Percentiles rank a stretch among this genome's conserved stretches.
These are phyloP conservation scores for Maniola jurtina DNA, from an alignment of 1,140 invertebrate genomes.

Conservation along the genomic window DNA sequence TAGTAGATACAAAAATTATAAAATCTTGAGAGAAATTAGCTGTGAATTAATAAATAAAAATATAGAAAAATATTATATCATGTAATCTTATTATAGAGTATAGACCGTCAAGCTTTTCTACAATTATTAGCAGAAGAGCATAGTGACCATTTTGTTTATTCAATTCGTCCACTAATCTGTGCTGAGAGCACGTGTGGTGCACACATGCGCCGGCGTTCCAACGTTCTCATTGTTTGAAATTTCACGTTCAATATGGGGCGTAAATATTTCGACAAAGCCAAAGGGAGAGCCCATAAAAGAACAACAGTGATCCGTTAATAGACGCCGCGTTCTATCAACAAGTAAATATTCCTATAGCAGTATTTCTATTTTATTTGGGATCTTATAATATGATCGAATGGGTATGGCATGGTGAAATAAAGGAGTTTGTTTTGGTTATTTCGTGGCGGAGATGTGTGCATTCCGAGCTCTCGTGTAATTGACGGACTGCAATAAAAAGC, in stretches of 20 bases:
- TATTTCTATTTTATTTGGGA: slow-evolving; percentile 27
- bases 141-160: slow-evolving; percentile 64
- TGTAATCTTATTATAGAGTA: too few species aligned
- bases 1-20: too few species aligned
- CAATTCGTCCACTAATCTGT: slow-evolving; percentile 51
- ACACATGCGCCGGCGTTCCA: slow-evolving; percentile 49
- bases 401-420: slow-evolving; percentile 33
- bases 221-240: slow-evolving; percentile 68
- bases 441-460: slow-evolving; percentile 32
- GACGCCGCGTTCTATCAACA: slow-evolving; percentile 31
- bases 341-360: slow-evolving; percentile 33
- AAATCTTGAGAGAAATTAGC: too few species aligned
- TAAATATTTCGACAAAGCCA: slow-evolving; percentile 77
- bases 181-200: slow-evolving; percentile 63
- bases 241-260: slow-evolving; percentile 72
- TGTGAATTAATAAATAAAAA: too few species aligned
- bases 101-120: neutral
- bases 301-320: slow-evolving; percentile 59
- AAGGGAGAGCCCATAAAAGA: slow-evolving; percentile 67
- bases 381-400: slow-evolving; percentile 21
- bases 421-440: slow-evolving; percentile 29
- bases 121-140: slow-evolving; percentile 31
- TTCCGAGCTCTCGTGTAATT: slow-evolving; percentile 35
- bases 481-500: slow-evolving; percentile 57
- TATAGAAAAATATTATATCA: too few species aligned